Percentiles rank a stretch among this genome's conserved stretches.
Evolutionary conservation across 2,797 vertebrate species (phyloP).

Genomic region (Myiotriccus ornatus): DNA sequence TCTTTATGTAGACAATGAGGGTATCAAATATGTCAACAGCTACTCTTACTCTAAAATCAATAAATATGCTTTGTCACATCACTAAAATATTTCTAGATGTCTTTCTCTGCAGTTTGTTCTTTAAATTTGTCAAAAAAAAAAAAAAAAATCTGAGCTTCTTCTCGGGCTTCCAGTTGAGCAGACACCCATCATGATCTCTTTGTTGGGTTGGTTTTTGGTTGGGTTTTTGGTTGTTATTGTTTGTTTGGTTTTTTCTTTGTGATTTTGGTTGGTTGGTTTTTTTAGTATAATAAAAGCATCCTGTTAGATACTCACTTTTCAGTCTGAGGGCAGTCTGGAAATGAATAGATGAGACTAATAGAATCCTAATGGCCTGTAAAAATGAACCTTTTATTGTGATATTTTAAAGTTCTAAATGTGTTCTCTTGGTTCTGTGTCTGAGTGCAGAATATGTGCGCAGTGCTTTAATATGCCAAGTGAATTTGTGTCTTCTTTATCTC

Average conservation of each 20-base stretch:
- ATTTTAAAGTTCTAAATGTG: background rate
- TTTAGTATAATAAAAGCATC: background rate
- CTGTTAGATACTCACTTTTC: background rate
- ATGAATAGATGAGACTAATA: constrained; percentile 18
- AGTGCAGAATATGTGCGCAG: background rate
- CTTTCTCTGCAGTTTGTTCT: background rate
- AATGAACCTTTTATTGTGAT: background rate
- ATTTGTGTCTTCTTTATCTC: background rate
- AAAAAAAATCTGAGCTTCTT: background rate
- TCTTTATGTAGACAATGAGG: background rate
- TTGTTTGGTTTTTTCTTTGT: background rate
- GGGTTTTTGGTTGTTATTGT: too few relatives aligned
- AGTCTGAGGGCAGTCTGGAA: background rate
- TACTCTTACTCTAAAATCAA: background rate
- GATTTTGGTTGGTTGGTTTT: background rate
- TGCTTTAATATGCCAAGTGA: background rate
- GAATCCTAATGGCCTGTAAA: constrained; percentile 24
- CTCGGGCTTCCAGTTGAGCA: background rate
- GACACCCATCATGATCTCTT: background rate
- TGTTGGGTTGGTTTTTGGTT: background rate
- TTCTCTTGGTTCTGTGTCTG: background rate
- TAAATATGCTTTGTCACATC: background rate
- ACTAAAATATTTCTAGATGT: background rate
- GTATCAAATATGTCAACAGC: background rate
- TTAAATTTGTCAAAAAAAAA: background rate